Base-by-base conservation (phyloP, 2,888 invertebrate genomes). In the Lasioglossum lativentre region DNA sequence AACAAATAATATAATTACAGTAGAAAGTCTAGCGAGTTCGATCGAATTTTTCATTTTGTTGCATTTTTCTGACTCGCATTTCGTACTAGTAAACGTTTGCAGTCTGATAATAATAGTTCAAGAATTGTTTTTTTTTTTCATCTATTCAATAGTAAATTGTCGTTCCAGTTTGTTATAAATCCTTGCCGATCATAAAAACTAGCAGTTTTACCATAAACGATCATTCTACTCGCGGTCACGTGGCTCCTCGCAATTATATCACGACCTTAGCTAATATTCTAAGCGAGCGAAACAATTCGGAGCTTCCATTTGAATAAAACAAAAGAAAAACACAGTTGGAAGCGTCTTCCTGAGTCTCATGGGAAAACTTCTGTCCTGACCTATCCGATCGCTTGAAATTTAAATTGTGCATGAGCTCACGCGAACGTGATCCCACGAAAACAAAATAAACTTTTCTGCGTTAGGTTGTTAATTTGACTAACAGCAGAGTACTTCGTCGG, bases 221-320 rank as follows among this genome's bases (percentile, higher is more conserved):
- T n/a, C 68, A 42, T 63, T 40, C 27, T 70, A 4, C n/a, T 63
- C 52, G 23, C 40, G 75, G 78, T 82, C 84, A 40, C 83, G 84
- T 81, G 81, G 68, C 88, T 89, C 85, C 47, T 88, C 68, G 85
- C 86, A 83, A 85, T 90, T 86, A 85, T 75, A 81, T 82, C 86
- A 75, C 83, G 75, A 79, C 80, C 38, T 79, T 88, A 89, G 87
- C 75, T 86, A 78, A 90, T 90, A 85, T 89, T 86, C 86, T 86
- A 70, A 40, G 83, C 90, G 91, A 78, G 86, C 81, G 68, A 82
- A 84, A 86, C 34, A 90, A 91, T 90, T 90, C 87, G 89, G 92
- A 94, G 93, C 93, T 93, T 93, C 93, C 93, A 90, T 84, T 90
- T 90, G 90, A 89, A 93, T 90, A 90, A 92, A 92, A 92, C 68